Base-by-base conservation (phyloP, 2,797 vertebrate species). In the Fringilla coelebs region DNA sequence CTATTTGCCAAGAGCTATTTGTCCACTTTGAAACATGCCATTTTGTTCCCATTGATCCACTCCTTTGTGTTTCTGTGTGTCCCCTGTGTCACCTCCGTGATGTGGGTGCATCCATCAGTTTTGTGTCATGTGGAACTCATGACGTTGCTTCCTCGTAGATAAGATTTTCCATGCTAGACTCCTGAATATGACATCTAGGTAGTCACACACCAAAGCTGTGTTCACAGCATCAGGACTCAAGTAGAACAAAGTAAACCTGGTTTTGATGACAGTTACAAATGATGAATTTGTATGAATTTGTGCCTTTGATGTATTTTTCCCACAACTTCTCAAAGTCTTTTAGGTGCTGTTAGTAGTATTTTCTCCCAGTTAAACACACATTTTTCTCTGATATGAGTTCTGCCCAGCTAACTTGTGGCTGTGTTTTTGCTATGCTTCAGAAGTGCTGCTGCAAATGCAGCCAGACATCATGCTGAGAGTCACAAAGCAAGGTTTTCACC, bases 31-130 rank as follows among this genome's bases (percentile, higher is more conserved):
- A 96, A 92, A 82, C 88, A 86, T 90, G 88, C 68, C 38, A 66
- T 88, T 96, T 93, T 94, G 88, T 88, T 94, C 67, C 74, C 38
- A 97, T 96, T 96, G 96, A 96, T 97, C 86, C 49, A 58, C 15
- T 94, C 61, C 49, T 95, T 93, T 94, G 63, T 93, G 83, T 85
- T 95, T 88, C 76, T 55, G 32, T 84, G 88, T 93, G 95, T 87
- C 94, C 96, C 46, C 88, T 94, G 68, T 85, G 88, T 97, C 93
- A 97, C 96, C 96, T 86, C 85, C 90, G 61, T 89, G 85, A 85
- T 55, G 67, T 22, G 55, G 63, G 38, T 1, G 4, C 83, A 90
- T 91, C 83, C 89, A 91, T 92, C 88, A 93, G 91, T 90, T 96
- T 78, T 0, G 1, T 89, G 85, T 96, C 96, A 94, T n/a, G 80